A percentile compares a stretch with the other conserved stretches of the same genome.
Evolutionary conservation across 92 coral and sea anemone genomes (phyloP).

Genomic region (Montipora capitata): DNA sequence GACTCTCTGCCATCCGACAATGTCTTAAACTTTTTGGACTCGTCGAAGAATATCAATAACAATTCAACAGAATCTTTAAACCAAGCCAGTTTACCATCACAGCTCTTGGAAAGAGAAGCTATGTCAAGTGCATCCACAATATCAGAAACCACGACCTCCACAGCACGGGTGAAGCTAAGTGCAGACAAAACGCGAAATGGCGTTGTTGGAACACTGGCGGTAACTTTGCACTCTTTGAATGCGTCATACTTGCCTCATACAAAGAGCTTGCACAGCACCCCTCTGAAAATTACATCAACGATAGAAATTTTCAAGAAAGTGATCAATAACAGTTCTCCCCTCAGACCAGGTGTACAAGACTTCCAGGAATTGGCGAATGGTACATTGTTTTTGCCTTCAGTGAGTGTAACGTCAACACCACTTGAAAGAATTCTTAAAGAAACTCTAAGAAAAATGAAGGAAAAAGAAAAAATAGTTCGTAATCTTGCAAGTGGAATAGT

Average conservation of each 20-base stretch:
- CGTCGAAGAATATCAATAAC: neutral
- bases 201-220: neutral
- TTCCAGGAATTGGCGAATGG: neutral
- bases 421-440: neutral
- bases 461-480: constrained; percentile 34
- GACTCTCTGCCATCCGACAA: neutral
- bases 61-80: neutral
- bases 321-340: neutral
- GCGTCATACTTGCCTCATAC: neutral
- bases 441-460: neutral
- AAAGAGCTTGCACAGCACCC: neutral
- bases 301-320: neutral
- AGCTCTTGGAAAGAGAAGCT: neutral
- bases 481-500: constrained; percentile 44
- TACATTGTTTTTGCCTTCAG: neutral
- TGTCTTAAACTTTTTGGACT: neutral
- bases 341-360: neutral
- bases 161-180: neutral
- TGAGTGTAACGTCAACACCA: neutral
- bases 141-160: neutral
- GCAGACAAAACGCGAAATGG: neutral
- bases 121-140: neutral
- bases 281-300: neutral
- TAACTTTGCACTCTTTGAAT: neutral
- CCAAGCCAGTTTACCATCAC: neutral